phyloP scores from a whole-genome alignment of 1,140 invertebrate species.

The Polypedilum vanderplanki region DNA sequence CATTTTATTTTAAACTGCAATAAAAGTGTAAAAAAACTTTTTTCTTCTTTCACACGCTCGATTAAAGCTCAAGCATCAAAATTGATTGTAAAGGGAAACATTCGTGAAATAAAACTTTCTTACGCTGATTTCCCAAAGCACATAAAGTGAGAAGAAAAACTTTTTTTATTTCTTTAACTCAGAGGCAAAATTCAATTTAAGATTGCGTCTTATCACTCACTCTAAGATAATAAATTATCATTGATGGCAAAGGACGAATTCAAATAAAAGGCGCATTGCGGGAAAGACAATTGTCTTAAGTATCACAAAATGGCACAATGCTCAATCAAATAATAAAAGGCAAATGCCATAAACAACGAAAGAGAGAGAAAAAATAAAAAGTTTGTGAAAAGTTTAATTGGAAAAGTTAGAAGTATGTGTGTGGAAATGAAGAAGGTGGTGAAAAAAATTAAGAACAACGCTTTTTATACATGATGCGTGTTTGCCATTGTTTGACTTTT shows the following conservation, averaged over 20 bases:
- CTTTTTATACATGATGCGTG: too few relatives aligned
- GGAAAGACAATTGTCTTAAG: neutral
- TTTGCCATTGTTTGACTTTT: too few relatives aligned
- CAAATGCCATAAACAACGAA: neutral
- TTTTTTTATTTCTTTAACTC: neutral
- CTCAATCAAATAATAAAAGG: slow-evolving; percentile 10
- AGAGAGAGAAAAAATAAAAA: neutral
- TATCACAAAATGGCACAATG: neutral
- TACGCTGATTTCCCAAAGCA: neutral
- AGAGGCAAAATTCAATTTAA: neutral
- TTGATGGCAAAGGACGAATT: too few relatives aligned
- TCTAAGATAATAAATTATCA: too few relatives aligned
- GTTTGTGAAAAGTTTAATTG: neutral
- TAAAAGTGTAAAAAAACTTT: too few relatives aligned
- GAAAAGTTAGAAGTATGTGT: neutral
- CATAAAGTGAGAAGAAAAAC: neutral
- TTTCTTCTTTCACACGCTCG: too few relatives aligned
- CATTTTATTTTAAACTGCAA: too few relatives aligned
- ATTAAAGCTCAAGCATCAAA: too few relatives aligned
- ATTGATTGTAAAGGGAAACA: too few relatives aligned
- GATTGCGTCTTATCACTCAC: neutral
- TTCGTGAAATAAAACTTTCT: too few relatives aligned
- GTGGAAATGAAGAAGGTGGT: too few relatives aligned
- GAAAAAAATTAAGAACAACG: too few relatives aligned
- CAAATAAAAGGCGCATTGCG: neutral